Evolutionary conservation across 2,888 invertebrate genomes (phyloP).

Genomic region (Acanthosepion esculentum): DNA sequence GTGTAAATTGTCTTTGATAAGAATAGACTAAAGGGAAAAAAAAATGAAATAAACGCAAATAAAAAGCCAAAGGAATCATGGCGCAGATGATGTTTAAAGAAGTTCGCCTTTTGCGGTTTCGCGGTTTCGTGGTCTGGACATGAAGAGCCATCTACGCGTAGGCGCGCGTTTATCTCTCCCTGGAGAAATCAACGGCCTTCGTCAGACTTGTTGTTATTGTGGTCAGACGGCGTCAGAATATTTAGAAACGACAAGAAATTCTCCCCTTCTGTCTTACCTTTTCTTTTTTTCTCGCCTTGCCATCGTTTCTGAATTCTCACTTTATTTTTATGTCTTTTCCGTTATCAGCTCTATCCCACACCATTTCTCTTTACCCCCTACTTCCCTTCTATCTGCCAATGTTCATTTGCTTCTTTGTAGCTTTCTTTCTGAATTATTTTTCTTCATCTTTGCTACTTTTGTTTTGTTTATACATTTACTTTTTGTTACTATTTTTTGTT

Average conservation of each 20-base stretch:
- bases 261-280: background rate
- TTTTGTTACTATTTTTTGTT: background rate
- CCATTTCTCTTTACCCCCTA: background rate
- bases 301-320: background rate
- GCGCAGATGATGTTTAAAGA: slow-evolving; percentile 33
- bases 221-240: slow-evolving; percentile 33
- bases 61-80: background rate
- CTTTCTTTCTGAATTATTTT: background rate
- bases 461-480: too few relatives aligned
- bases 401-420: background rate
- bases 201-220: slow-evolving; percentile 2
- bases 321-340: slow-evolving; percentile 20
- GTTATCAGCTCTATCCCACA: background rate
- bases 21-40: background rate
- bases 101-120: background rate
- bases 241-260: slow-evolving; percentile 16
- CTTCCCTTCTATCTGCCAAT: background rate
- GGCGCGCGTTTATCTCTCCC: slow-evolving; percentile 11
- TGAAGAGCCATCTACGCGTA: slow-evolving; percentile 1
- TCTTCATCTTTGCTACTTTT: background rate
- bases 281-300: background rate
- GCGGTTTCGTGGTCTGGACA: background rate
- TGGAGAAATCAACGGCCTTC: slow-evolving; percentile 14
- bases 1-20: background rate
- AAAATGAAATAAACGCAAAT: background rate